Conservation (phyloP, 2,888 invertebrate species). For the Anoplius nigerrimus region DNA sequence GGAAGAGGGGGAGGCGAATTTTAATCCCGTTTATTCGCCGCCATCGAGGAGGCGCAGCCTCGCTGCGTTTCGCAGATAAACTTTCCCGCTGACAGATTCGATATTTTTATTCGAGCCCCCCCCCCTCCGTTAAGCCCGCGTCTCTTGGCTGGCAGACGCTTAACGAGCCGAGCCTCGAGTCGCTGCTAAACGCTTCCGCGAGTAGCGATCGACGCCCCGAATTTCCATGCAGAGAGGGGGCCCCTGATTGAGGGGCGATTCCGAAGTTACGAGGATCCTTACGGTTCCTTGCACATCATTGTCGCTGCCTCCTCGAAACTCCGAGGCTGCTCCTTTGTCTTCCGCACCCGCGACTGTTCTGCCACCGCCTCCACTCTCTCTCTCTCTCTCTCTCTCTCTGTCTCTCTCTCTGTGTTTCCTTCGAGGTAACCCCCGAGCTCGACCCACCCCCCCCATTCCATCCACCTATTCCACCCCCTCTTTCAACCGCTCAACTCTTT, state of each 20-base stretch:
- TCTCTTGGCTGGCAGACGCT: not conserved
- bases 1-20: not conserved
- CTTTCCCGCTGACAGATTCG: slow-evolving; percentile 8
- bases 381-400: not conserved
- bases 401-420: not conserved
- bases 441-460: not conserved
- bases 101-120: slow-evolving; percentile 7
- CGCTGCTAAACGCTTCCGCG: slow-evolving; percentile 12
- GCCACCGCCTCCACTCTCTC: not conserved
- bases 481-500: not conserved
- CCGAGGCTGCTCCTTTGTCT: slow-evolving; percentile 53
- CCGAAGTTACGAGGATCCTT: slow-evolving; percentile 40
- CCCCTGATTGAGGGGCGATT: slow-evolving; percentile 37
- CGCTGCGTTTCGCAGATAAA: too few relatives aligned
- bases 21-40: not conserved
- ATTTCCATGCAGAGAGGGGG: slow-evolving; percentile 29
- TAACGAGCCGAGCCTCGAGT: slow-evolving; percentile 4
- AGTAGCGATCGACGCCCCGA: slow-evolving; percentile 31
- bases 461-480: not conserved
- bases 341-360: slow-evolving; percentile 20
- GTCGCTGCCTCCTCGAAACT: slow-evolving; percentile 51
- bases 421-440: slow-evolving; percentile 14
- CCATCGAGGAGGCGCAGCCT: not conserved
- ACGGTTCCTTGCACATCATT: slow-evolving; percentile 57
- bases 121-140: not conserved